phyloP scores from a whole-genome alignment of 1,140 invertebrate genomes.

The Coenobita brevimanus region DNA sequence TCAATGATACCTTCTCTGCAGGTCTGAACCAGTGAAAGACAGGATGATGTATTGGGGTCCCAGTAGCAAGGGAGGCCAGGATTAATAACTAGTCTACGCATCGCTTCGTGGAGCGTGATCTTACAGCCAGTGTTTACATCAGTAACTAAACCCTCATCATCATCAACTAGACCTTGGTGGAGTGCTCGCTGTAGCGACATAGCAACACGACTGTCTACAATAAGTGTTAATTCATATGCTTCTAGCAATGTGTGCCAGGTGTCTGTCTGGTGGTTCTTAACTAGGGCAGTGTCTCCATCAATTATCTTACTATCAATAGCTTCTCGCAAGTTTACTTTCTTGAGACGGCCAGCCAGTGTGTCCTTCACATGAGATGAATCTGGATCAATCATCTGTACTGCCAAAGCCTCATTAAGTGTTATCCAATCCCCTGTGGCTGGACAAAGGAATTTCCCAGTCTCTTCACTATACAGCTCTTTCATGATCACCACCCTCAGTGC shows the following conservation, averaged over 20 bases:
- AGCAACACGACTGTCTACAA: slow-evolving; percentile 85
- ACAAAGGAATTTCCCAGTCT: slow-evolving; percentile 85
- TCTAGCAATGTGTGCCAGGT: slow-evolving; percentile 83
- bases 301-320: slow-evolving; percentile 84
- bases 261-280: slow-evolving; percentile 81
- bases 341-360: slow-evolving; percentile 82
- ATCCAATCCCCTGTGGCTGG: slow-evolving; percentile 84
- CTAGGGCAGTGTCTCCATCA: slow-evolving; percentile 82
- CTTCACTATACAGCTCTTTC: slow-evolving; percentile 86
- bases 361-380: slow-evolving; percentile 90
- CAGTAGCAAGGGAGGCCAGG: slow-evolving; percentile 87
- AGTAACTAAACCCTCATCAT: slow-evolving; percentile 85
- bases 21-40: slow-evolving; percentile 84
- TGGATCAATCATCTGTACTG: slow-evolving; percentile 84
- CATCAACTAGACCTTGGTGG: slow-evolving; percentile 89
- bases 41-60: slow-evolving; percentile 80
- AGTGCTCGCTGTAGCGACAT: slow-evolving; percentile 90
- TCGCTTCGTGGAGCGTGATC: slow-evolving; percentile 88
- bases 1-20: slow-evolving; percentile 89
- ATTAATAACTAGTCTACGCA: slow-evolving; percentile 85
- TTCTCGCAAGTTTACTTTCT: slow-evolving; percentile 83
- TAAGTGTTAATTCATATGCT: slow-evolving; percentile 85
- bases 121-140: slow-evolving; percentile 84
- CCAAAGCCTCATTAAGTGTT: slow-evolving; percentile 84
- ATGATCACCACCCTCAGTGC: slow-evolving; percentile 87